Base-by-base conservation (phyloP, 2,797 vertebrate genomes). In the Pelodytes ibericus region DNA sequence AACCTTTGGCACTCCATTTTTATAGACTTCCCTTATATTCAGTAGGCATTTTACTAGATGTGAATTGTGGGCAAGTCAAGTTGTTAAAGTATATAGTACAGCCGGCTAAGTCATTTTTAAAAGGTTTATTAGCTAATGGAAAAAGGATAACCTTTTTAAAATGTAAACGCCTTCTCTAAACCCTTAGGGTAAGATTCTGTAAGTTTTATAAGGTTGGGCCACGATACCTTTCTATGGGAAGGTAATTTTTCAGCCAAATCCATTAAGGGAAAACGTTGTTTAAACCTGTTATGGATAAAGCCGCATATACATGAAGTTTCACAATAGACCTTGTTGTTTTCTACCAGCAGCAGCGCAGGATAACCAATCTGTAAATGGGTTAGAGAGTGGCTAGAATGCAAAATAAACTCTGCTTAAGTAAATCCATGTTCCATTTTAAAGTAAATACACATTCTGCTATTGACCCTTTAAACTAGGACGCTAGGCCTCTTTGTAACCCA, bases 331-430 rank as follows among this genome's bases (percentile, higher is more conserved):
- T 20, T 20, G 49, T 20, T 53, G 8, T n/a, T 16, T 16, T 44
- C 16, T 53, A 6, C 10, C 22, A 24, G 49, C 49, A 53, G 22
- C 49, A 4, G n/a, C n/a, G 11, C 49, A 24, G 49, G 18, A 22
- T 53, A 20, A 53, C 49, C n/a, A 53, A 53, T 24, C 49, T 53
- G 49, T 53, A 53, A 53, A 53, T 20, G n/a, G 49, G n/a, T 20
- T 53, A 24, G n/a, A 53, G 6, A 53, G 49, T 53, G 49, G 49
- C 22, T 4, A 16, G 9, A 24, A 53, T 53, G n/a, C 20, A 15
- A 53, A 53, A 22, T 53, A 53, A 53, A 53, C 49, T 44, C 4
- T 10, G 10, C 31, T 36, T 10, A 36, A 36, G 31, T 36, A 4
- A 4, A 36, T 36, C 10, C 10, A 4, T 4, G 31, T 36, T 36